These are phyloP conservation scores for Drosophila ustulata DNA, from an alignment of 2,888 invertebrate species.

Conservation along the genomic window DNA sequence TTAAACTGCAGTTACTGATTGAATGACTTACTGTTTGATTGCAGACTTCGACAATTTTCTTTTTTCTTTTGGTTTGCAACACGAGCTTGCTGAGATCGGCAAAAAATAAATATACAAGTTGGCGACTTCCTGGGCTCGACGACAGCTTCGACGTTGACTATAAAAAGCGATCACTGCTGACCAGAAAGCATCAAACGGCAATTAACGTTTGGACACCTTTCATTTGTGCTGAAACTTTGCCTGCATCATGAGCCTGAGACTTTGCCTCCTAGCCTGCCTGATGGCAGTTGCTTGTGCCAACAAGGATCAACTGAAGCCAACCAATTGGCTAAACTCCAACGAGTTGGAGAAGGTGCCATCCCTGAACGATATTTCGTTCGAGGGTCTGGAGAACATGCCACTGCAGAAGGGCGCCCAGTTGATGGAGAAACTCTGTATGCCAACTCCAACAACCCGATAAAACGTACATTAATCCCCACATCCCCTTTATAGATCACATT, in stretches of 20 bases:
- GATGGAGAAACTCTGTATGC: slow-evolving; percentile 69
- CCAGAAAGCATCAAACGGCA: slow-evolving; percentile 64
- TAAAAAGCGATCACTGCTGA: slow-evolving; percentile 45
- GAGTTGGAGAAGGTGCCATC: slow-evolving; percentile 77
- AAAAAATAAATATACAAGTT: slow-evolving; percentile 35
- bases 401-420: slow-evolving; percentile 70
- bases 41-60: slow-evolving; percentile 47
- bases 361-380: slow-evolving; percentile 68
- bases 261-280: slow-evolving; percentile 75
- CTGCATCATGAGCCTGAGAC: slow-evolving; percentile 57
- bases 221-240: not conserved
- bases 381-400: slow-evolving; percentile 74
- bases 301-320: slow-evolving; percentile 68
- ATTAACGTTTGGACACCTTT: slow-evolving; percentile 69
- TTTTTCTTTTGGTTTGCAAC: slow-evolving; percentile 36
- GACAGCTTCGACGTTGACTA: slow-evolving; percentile 32
- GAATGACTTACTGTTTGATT: slow-evolving; percentile 14
- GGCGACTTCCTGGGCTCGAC: slow-evolving; percentile 30
- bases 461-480: not conserved
- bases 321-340: slow-evolving; percentile 66
- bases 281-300: slow-evolving; percentile 59
- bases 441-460: not conserved
- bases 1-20: slow-evolving; percentile 3
- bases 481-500: slow-evolving; percentile 60
- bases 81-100: slow-evolving; percentile 65